Base-by-base conservation (phyloP, 2,888 invertebrate species). In the Selenia dentaria region DNA sequence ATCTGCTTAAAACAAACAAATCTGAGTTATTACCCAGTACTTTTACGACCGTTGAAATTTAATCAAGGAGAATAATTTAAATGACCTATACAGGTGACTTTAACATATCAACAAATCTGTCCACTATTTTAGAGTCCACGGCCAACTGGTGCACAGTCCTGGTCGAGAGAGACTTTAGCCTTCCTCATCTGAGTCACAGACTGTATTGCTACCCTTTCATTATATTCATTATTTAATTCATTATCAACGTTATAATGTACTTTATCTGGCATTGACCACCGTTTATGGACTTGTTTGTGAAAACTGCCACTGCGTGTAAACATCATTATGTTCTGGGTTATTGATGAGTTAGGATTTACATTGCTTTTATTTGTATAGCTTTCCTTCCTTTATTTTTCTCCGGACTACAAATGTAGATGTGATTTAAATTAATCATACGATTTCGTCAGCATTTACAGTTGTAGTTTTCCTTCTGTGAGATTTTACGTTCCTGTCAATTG, bases 101-200 rank as follows among this genome's bases (percentile, higher is more conserved):
- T 43, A 26, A 31, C 26, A 56, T 50, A n/a, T n/a, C n/a, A n/a
- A n/a, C n/a, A 51, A 53, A 56, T 54, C 54, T 49, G 58, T 63
- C 67, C 16, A 28, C 62, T 57, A 67, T 71, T 72, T 69, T 58
- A 64, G 59, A 61, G 55, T 49, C 62, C 80, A 79, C 45, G 79
- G 83, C 59, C 80, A 49, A 51, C 75, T 32, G 38, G 70, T 47
- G 28, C 22, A 27, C 32, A 32, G 47, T 33, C 28, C 26, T 26
- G 37, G 14, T 33, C 26, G 31, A 22, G 22, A 6, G 2, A 27
- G 51, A 36, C 45, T 47, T 42, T 34, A 13, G 56, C 74, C 71
- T 69, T 62, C 59, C 18, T 37, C 28, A 33, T 41, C 47, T 76
- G 75, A 77, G 50, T 74, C 76, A 77, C 43, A 25, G 41, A 62